Evolutionary conservation across 2,113 vertebrate species (phyloP), one percentile per base, ranked within the genome.

Genomic region (Hemiprocne comata): DNA sequence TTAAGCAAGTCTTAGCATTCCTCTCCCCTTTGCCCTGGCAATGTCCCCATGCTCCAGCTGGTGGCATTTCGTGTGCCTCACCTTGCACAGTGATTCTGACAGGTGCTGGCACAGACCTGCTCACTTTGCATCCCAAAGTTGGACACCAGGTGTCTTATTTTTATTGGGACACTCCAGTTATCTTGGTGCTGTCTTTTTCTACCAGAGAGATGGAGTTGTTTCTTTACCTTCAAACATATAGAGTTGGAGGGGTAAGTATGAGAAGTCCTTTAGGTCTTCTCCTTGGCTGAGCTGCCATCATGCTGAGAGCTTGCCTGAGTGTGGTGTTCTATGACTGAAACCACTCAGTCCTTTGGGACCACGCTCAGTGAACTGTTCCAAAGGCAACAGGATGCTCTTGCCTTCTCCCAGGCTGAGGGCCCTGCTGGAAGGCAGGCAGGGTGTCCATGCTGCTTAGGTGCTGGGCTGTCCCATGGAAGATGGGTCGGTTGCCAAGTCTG

Each of bases 371-470:
- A 71, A 16, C 42, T 48, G 78, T 55, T 90, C 64, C 79, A 55
- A 71, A 80, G 42, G 54, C 54, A 46, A 3, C 2, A 4, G n/a
- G 71, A 34, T 14, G 51, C 33, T 74, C 64, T 50, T 88, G 36
- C 42, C 33, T 86, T 82, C 36, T 78, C 34, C 54, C 34, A 51
- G 15, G 79, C 46, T 2, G 13, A 34, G 29, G 18, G 28, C 29
- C 26, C 10, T 17, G 25, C 55, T 65, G 65, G 50, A 40, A 55
- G 55, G 36, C 54, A 38, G n/a, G 60, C 38, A 25, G 28, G 0
- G 0, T 67, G 13, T 42, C 66, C 20, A 1, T 0, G 2, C 26
- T 2, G 5, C n/a, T 53, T 0, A 1, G 54, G 31, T 2, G 4
- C 44, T 25, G 46, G 81, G 57, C 71, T 71, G 81, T 40, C 44